Base-by-base conservation (phyloP, 2,888 invertebrate species). In the Taenaris catops region DNA sequence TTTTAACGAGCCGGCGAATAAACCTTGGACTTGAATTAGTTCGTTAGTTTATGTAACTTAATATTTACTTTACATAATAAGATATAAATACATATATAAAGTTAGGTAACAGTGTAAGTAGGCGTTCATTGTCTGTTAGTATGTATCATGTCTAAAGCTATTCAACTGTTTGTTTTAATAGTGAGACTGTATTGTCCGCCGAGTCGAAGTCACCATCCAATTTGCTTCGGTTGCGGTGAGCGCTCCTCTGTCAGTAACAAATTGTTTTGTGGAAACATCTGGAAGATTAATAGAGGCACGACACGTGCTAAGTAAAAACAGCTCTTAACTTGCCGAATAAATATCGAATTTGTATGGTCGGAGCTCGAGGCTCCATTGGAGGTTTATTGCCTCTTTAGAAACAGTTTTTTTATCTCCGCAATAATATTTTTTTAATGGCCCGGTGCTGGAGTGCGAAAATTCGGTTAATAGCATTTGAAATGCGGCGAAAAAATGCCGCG, bases 281-380 rank as follows among this genome's bases (percentile, higher is more conserved):
- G 51, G 53, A 75, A 80, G 83, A 83, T 81, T 80, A 79, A 81
- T 81, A 72, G 80, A 69, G 61, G 46, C 56, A 66, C 63, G 73
- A 67, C 70, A 63, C 58, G 64, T 67, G 69, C 55, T 72, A 67
- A 76, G 69, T 71, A 64, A 69, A 71, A 67, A 56, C 63, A 55
- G 60, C 59, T 63, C 41, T 48, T 63, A 59, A 64, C 51, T 63
- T 60, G 54, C 52, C 53, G 48, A 54, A 58, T 60, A 62, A 59
- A 64, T 65, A 63, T 27, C 21, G 63, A 28, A 54, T 53, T 46
- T 55, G 51, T 42, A 36, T 39, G 46, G 51, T 54, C 51, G 54
- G 53, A 51, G 35, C 51, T 38, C 7, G 31, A 41, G 37, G 42
- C 47, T 42, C 44, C 37, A 33, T 45, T 46, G 45, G 42, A 36